Base-by-base conservation (phyloP, 2,888 invertebrate species). In the Acanthosepion lycidas region DNA sequence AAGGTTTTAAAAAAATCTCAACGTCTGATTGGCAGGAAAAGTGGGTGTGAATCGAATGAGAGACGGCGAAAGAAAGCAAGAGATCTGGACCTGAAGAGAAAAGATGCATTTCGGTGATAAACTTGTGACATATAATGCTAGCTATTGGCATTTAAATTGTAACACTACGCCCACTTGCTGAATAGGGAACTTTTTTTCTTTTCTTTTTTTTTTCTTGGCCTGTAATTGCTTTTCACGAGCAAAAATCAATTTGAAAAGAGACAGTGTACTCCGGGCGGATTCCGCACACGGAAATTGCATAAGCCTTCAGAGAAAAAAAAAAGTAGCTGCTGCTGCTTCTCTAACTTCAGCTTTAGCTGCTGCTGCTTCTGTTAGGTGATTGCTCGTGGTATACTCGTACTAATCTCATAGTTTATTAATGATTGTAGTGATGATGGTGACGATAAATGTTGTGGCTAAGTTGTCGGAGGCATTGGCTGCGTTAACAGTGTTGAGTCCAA, bases 101-200 rank as follows among this genome's bases (percentile, higher is more conserved):
- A 78, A 78, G 78, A 78, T n/a, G n/a, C n/a, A 33, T n/a, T n/a
- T 78, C 15, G 18, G 15, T n/a, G 12, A 78, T 78, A 78, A 78
- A 78, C n/a, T n/a, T 78, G 78, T 78, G 78, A 78, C 78, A 78
- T 78, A 12, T 12, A n/a, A n/a, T 78, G 78, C n/a, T 78, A n/a
- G 78, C 78, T 78, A 78, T 4, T 78, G 78, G 33, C 78, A 78
- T 78, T 78, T 78, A 78, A 78, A 78, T 78, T 78, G 78, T 78
- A 78, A 33, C 78, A 78, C 78, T 78, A 78, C 78, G 78, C 78
- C 78, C 78, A 78, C 78, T 78, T 78, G 78, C 78, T 78, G n/a
- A n/a, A 78, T n/a, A n/a, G 78, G 78, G 78, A 78, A 78, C 78
- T n/a, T n/a, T 28, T 78, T 78, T 78, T 78, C 20, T 42, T 42